A percentile compares a stretch with the other conserved stretches of the same genome.
phyloP scores from a whole-genome alignment of 2,888 invertebrate species.

The Apeira syringaria region DNA sequence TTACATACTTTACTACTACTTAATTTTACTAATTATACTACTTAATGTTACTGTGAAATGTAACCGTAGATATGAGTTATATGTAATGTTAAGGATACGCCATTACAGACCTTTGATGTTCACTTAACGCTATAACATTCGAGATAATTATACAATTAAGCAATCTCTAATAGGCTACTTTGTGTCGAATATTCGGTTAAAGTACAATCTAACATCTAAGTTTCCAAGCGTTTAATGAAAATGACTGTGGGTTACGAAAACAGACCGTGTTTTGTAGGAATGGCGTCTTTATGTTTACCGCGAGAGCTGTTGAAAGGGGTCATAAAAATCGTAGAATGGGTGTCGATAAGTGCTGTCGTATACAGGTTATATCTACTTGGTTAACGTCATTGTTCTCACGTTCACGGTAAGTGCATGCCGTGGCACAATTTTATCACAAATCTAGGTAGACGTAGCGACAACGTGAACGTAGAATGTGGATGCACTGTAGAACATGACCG shows the following conservation, averaged over 20 bases:
- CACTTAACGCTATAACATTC: conserved; percentile 27
- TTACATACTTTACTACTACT: no score
- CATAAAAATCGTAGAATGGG: conserved; percentile 12
- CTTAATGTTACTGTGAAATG: no score
- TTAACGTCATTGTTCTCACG: conserved; percentile 17
- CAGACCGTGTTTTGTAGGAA: conserved; percentile 2
- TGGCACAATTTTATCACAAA: conserved; percentile 55
- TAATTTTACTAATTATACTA: no score
- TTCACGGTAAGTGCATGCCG: conserved; percentile 40
- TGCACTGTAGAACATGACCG: conserved; percentile 40
- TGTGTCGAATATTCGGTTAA: conserved; percentile 24
- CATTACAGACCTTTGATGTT: conserved; percentile 24
- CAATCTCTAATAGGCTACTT: conserved; percentile 30
- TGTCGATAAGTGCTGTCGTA: conserved; percentile 18
- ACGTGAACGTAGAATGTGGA: conserved; percentile 34
- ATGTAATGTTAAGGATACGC: conserved; percentile 21
- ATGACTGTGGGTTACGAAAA: conserved; percentile 16
- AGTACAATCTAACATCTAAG: conserved; percentile 22
- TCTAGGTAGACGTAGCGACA: conserved; percentile 47
- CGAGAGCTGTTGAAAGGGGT: conserved; percentile 3
- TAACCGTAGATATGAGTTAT: conserved; percentile 4
- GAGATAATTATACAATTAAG: conserved; percentile 31
- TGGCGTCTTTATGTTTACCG: conserved; percentile 9
- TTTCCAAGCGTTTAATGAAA: conserved; percentile 24
- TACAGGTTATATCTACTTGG: conserved; percentile 5